Percentiles rank a stretch among this genome's conserved stretches.
These are phyloP conservation scores for Liopterus haemorrhoidalis DNA, from an alignment of 2,888 invertebrate genomes.

Conservation along the genomic window DNA sequence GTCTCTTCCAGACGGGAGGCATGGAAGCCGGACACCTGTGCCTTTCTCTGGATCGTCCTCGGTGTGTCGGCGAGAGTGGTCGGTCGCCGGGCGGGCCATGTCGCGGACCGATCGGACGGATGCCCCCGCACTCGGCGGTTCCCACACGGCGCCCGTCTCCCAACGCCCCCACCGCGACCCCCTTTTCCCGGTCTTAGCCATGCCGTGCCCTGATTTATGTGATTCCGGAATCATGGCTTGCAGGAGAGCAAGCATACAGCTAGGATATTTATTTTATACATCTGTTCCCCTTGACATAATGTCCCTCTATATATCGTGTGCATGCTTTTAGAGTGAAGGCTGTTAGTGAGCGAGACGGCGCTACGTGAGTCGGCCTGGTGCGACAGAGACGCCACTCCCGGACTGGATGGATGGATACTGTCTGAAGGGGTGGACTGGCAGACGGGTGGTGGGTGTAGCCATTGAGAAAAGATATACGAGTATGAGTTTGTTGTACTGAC, in stretches of 20 bases:
- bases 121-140: conserved; percentile 34
- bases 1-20: conserved; percentile 40
- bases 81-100: conserved; percentile 26
- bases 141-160: conserved; percentile 25
- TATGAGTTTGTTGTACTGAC: conserved; percentile 49
- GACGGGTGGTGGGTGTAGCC: conserved; percentile 39
- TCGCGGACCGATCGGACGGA: conserved; percentile 32
- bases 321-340: conserved; percentile 58
- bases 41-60: conserved; percentile 27
- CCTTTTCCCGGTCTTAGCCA: no score
- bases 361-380: conserved; percentile 31
- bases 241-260: conserved; percentile 45
- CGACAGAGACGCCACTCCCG: conserved; percentile 35
- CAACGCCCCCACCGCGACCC: conserved; percentile 36
- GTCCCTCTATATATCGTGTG: conserved; percentile 59
- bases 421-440: conserved; percentile 33
- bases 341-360: conserved; percentile 46
- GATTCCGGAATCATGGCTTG: conserved; percentile 56
- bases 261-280: conserved; percentile 54
- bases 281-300: conserved; percentile 60
- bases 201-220: conserved; percentile 55
- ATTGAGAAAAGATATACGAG: conserved; percentile 50
- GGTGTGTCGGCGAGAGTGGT: conserved; percentile 28
- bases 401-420: conserved; percentile 40
- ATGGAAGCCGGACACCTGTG: conserved; percentile 41